Evolutionary conservation across 2,888 invertebrate species (phyloP), one percentile per base, ranked within the genome.

Genomic region (Apamea anceps): DNA sequence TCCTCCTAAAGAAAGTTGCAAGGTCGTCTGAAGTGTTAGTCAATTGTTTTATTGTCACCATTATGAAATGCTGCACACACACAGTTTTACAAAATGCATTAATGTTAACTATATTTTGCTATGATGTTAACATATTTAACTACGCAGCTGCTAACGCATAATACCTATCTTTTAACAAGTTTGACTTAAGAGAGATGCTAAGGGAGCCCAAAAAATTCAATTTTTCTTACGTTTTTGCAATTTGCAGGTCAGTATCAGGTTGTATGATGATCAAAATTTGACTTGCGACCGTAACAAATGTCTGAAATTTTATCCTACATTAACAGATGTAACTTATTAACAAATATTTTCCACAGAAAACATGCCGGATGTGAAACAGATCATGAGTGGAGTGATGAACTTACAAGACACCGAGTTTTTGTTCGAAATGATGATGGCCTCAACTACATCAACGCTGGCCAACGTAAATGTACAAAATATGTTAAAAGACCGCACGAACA

Each of bases 401-500:
- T 82, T 88, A 42, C 66, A 66, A 54, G 80, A 89, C 25, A 0
- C 45, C 0, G 18, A 72, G 37, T 0, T 70, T 87, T 4, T 91
- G 8, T 82, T 88, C 2, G 25, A 77, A 1, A 13, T 91, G 18
- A 81, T 90, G 77, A 8, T 75, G 0, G 18, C 77, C 7, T 45
- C 91, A 1, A 84, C 88, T 0, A 68, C 75, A 1, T 51, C 73
- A 0, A 90, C 93, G 0, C 54, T 94, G 2, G 67, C 68, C 1
- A 90, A 92, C 25, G 74, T 79, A 18, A 92, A 90, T 37, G 86
- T 94, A 0, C 89, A 89, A 57, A 88, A 87, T 0, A 57, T 94
- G 0, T 79, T 95, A 15, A 86, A 88, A 8, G 93, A 95, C 72
- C 89, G 90, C 0, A 88, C 68, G 0, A 84, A 91, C 76, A 79